A percentile compares a stretch with the other conserved stretches of the same genome.
Evolutionary conservation across 2,888 invertebrate genomes (phyloP).

Genomic region (Helicoverpa assulta): DNA sequence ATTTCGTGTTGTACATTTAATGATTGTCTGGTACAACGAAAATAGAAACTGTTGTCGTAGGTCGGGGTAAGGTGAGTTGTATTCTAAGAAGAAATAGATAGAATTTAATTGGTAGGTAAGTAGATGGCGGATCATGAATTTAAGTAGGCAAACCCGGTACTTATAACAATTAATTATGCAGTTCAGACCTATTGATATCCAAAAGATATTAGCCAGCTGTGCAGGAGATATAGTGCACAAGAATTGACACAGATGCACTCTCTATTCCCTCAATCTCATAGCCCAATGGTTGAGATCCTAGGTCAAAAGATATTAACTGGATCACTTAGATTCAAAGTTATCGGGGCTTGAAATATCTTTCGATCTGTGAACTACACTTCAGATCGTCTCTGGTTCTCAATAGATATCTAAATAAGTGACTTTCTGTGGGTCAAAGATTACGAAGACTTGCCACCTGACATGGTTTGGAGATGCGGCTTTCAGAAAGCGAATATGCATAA

Average conservation of each 20-base stretch:
- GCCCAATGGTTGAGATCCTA: too few relatives aligned
- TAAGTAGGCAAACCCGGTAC: neutral
- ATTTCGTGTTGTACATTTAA: constrained; percentile 15
- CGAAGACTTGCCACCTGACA: too few relatives aligned
- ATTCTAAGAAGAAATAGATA: constrained; percentile 1
- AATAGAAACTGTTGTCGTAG: constrained; percentile 7
- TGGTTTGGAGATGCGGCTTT: too few relatives aligned
- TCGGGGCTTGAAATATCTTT: neutral
- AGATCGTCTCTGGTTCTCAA: neutral
- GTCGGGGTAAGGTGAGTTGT: neutral
- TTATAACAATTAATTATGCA: too few relatives aligned
- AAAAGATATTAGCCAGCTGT: too few relatives aligned
- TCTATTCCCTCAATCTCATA: too few relatives aligned
- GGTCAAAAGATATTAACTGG: neutral
- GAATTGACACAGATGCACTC: too few relatives aligned
- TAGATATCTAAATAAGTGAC: neutral
- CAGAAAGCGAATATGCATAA: too few relatives aligned
- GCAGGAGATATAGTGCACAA: too few relatives aligned
- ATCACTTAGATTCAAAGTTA: neutral
- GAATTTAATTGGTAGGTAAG: neutral
- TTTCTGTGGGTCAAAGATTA: neutral
- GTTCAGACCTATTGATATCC: too few relatives aligned
- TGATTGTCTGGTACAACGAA: neutral
- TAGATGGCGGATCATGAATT: neutral
- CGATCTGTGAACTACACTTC: neutral